These are phyloP conservation scores for Dipodomys merriami DNA, from an alignment of 2,113 vertebrate genomes.

Conservation along the genomic window DNA sequence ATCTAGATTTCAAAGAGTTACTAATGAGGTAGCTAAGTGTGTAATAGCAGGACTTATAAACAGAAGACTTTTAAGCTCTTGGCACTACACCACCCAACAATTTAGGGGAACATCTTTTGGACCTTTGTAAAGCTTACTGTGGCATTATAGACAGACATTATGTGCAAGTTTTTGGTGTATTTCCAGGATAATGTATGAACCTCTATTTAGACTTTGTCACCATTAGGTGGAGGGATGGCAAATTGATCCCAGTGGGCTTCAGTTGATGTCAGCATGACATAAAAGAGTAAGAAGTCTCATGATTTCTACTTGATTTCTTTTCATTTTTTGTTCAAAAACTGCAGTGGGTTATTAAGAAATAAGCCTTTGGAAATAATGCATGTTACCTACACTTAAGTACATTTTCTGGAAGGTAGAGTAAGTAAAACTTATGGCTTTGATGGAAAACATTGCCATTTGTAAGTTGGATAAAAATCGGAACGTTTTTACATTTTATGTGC, in stretches of 20 bases:
- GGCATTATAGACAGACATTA: not conserved
- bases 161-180: not conserved
- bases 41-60: not conserved
- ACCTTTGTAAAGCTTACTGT: not conserved
- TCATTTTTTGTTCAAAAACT: constrained; percentile 35
- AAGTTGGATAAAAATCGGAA: not conserved
- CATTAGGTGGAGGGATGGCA: constrained; percentile 32
- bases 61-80: not conserved
- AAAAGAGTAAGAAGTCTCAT: not conserved
- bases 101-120: not conserved
- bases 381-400: not conserved
- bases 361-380: not conserved
- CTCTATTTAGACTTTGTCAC: not conserved
- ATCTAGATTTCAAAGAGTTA: not conserved
- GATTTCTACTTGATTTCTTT: not conserved
- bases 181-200: constrained; percentile 1
- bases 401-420: constrained; percentile 21
- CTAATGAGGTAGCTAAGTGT: not conserved
- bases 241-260: constrained; percentile 1
- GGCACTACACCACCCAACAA: not conserved
- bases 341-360: not conserved
- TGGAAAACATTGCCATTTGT: not conserved
- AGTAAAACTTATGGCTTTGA: constrained; percentile 1
- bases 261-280: not conserved
- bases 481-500: not conserved